Evolutionary conservation across 2,888 invertebrate genomes (phyloP).

Genomic region (Chrysolina americana): DNA sequence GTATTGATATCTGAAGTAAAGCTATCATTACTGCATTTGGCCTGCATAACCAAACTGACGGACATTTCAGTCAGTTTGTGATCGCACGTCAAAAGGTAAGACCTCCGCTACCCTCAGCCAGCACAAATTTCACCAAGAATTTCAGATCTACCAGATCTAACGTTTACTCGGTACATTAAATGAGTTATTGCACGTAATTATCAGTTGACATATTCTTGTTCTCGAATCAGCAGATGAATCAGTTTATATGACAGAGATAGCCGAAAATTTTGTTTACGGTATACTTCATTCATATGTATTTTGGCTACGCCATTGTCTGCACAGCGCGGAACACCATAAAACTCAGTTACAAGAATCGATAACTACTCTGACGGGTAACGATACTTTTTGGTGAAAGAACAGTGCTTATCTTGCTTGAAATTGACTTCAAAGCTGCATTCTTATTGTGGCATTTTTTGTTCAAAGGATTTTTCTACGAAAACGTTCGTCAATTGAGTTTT

Average conservation of each 20-base stretch:
- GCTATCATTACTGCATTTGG: no score
- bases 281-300: neutral
- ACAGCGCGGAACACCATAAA: conserved; percentile 35
- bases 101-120: no score
- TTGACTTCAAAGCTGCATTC: conserved; percentile 30
- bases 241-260: neutral
- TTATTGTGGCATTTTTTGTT: conserved; percentile 26
- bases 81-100: no score
- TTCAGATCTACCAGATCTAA: no score
- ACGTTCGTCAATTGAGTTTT: neutral
- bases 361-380: conserved; percentile 36
- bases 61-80: no score
- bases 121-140: no score
- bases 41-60: no score
- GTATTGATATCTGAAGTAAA: no score
- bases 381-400: conserved; percentile 39
- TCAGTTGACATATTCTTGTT: no score
- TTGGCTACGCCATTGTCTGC: conserved; percentile 28
- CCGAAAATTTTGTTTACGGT: no score
- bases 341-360: conserved; percentile 42
- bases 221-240: neutral
- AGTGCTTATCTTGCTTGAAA: conserved; percentile 34
- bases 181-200: no score
- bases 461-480: conserved; percentile 20
- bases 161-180: no score